phyloP scores from a whole-genome alignment of 2,113 vertebrate species.

The Sylvicapra grimmia region DNA sequence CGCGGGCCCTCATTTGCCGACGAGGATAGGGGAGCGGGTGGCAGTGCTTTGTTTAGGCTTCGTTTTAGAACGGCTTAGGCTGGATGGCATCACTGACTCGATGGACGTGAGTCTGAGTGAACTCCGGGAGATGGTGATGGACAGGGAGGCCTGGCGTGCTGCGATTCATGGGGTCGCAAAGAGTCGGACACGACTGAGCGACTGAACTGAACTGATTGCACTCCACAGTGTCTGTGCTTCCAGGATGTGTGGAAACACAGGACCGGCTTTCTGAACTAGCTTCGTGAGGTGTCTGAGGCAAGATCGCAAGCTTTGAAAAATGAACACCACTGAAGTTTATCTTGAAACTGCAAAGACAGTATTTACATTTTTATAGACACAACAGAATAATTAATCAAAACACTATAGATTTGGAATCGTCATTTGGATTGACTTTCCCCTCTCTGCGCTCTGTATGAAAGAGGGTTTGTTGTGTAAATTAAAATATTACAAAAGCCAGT shows the following conservation, averaged over 20 bases:
- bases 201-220: no score
- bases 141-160: no score
- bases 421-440: background rate
- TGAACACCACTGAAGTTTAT: slow-evolving; percentile 25
- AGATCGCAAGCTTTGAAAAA: slow-evolving; percentile 35
- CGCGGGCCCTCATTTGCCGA: background rate
- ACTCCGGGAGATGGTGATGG: no score
- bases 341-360: slow-evolving; percentile 44
- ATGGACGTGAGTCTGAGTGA: no score
- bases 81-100: no score
- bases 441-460: background rate
- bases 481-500: background rate
- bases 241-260: slow-evolving; percentile 22
- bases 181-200: no score
- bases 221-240: background rate
- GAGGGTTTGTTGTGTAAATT: background rate
- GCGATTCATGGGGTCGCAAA: no score
- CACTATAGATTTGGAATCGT: slow-evolving; percentile 3
- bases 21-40: background rate
- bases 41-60: slow-evolving; percentile 25
- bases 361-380: slow-evolving; percentile 20
- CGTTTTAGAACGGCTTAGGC: background rate
- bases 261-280: slow-evolving; percentile 10
- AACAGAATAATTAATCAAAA: slow-evolving; percentile 33
- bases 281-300: slow-evolving; percentile 22